Evolutionary conservation across 2,113 vertebrate species (phyloP), one percentile per base, ranked within the genome.

Genomic region (Muntiacus reevesi): DNA sequence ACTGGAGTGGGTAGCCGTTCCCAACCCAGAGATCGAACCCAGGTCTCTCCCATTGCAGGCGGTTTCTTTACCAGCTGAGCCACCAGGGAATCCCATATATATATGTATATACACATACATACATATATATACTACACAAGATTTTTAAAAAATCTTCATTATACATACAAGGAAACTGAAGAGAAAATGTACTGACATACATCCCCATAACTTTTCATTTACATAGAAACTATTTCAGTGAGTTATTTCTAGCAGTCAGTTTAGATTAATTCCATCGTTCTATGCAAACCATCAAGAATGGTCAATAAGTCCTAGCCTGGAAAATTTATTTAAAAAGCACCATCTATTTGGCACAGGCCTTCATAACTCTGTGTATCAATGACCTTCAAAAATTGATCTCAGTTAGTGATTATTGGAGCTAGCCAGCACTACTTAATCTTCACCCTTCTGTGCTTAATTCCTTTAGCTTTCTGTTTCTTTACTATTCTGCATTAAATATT

Each of bases 321-420:
- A 16, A 96, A 67, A 92, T 85, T 71, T 81, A 89, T 52, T 94
- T 92, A 36, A 96, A 94, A 78, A 78, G 54, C 25, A 79, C 60
- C 64, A 33, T 86, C 43, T 50, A 2, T 95, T 30, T 93, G 71
- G 60, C 45, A 50, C 45, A 76, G 50, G 83, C 10, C 27, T 92
- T 76, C 28, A 15, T 84, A 94, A 60, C 16, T 40, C 28, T 62
- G 3, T 92, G 19, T 71, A 64, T 28, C 30, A 67, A 1, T 52
- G 79, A 95, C 50, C n/a, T 95, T 81, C 33, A 60, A 54, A 88
- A 78, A 27, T 59, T 87, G n/a, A 28, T 27, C 89, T 43, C 30
- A 90, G 0, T 81, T 67, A 91, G 43, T 94, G n/a, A 71, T 81
- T 85, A 79, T 64, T 94, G 59, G 11, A 71, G 14, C 71, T 74